A percentile compares a stretch with the other conserved stretches of the same genome.
phyloP scores from a whole-genome alignment of 2,113 vertebrate species.

The pig (Sus scrofa) region T2T-Sscrofa CM000812.6:82712001-82712500 shows the following conservation, averaged over 20 bases:
- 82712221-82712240: neutral
- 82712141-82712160: neutral
- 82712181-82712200: neutral
- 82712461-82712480: conserved; percentile 94
- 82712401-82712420: neutral
- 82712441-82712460: neutral
- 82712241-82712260: neutral
- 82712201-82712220: neutral
- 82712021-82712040: neutral
- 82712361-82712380: neutral
- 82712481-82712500: conserved; percentile 99
- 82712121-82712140: neutral
- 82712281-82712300: neutral
- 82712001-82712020: neutral
- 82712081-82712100: neutral
- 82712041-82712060: neutral
- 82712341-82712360: neutral
- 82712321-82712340: neutral
- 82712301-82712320: neutral
- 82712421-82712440: neutral
- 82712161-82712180: neutral
- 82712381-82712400: neutral
- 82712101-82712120: neutral
- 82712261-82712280: conserved; percentile 13
- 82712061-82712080: neutral